These are phyloP conservation scores for Trematomus bernacchii DNA, from an alignment of 2,797 vertebrate species.

Conservation along the genomic window DNA sequence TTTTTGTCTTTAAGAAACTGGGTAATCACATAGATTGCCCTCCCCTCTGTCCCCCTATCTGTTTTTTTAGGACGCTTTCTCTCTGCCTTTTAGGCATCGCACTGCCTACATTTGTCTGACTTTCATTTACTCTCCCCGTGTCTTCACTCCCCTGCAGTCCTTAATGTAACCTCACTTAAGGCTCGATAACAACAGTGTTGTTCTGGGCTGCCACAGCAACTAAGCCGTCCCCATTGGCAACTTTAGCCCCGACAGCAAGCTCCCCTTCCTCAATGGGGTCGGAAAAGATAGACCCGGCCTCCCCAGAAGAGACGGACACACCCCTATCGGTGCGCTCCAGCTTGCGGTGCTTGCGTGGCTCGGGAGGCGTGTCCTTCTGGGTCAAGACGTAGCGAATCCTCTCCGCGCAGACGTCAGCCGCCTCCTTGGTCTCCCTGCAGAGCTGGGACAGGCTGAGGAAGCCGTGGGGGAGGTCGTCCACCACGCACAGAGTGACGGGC, in stretches of 20 bases:
- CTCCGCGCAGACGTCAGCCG: constrained; percentile 87
- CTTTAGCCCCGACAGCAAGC: constrained; percentile 51
- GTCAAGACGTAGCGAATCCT: constrained; percentile 87
- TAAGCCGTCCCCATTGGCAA: constrained; percentile 53
- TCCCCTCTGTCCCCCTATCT: not conserved
- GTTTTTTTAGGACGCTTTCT: constrained; percentile 21
- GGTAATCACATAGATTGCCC: constrained; percentile 22
- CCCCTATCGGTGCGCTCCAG: constrained; percentile 83
- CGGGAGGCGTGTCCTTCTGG: constrained; percentile 65
- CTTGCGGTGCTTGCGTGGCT: constrained; percentile 86
- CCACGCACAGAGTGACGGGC: constrained; percentile 89
- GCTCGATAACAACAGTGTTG: constrained; percentile 72
- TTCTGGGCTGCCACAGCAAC: constrained; percentile 65
- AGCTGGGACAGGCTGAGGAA: constrained; percentile 93
- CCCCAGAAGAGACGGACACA: constrained; percentile 44
- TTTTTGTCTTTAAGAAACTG: constrained; percentile 15
- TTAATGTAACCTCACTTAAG: constrained; percentile 59
- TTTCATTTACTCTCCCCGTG: constrained; percentile 55
- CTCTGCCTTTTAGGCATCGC: constrained; percentile 28
- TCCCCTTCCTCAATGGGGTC: constrained; percentile 52
- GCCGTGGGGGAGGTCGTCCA: constrained; percentile 94
- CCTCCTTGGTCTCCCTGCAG: constrained; percentile 89
- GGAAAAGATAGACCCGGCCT: constrained; percentile 52
- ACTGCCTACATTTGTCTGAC: constrained; percentile 48
- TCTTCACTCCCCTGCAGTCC: constrained; percentile 20